A percentile compares a stretch with the other conserved stretches of the same genome.
phyloP scores from a whole-genome alignment of 2,888 invertebrate genomes.

The Drosophila multiciliata region DNA sequence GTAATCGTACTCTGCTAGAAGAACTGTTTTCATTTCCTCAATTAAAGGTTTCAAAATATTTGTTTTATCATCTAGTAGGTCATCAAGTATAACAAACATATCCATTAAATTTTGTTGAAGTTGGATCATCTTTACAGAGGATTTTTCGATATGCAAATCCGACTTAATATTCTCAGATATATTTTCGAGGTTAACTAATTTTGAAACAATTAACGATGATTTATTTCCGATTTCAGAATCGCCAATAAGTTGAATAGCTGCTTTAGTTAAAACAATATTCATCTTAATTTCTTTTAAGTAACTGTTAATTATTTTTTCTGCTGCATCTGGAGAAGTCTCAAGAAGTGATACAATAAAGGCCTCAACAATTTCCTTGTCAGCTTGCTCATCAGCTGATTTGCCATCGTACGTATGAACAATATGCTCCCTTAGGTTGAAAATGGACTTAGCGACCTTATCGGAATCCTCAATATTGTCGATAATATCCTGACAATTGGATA shows the following conservation, averaged over 20 bases:
- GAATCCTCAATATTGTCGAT: conserved; percentile 48
- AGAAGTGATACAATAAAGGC: conserved; percentile 54
- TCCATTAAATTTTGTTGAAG: conserved; percentile 81
- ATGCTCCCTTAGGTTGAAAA: conserved; percentile 79
- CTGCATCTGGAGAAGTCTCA: conserved; percentile 44
- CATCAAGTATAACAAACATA: conserved; percentile 77
- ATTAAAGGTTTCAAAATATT: conserved; percentile 38
- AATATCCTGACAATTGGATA: conserved; percentile 31
- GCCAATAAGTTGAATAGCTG: conserved; percentile 39
- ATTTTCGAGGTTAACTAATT: conserved; percentile 54
- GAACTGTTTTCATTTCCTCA: conserved; percentile 56
- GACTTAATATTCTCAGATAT: conserved; percentile 51
- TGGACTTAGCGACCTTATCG: conserved; percentile 60
- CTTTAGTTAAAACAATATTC: conserved; percentile 47
- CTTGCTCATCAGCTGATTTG: conserved; percentile 42
- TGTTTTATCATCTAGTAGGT: conserved; percentile 51
- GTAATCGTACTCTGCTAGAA: conserved; percentile 62
- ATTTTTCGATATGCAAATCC: conserved; percentile 58
- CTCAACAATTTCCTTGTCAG: conserved; percentile 42
- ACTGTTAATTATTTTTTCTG: conserved; percentile 33
- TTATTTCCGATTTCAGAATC: conserved; percentile 47
- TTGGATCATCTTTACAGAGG: conserved; percentile 73
- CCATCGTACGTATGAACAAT: conserved; percentile 83
- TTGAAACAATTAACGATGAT: conserved; percentile 43
- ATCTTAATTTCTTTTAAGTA: conserved; percentile 56